Percentiles rank a stretch among this genome's conserved stretches.
phyloP scores from a whole-genome alignment of 2,888 invertebrate genomes.

The Resseliella maxima region DNA sequence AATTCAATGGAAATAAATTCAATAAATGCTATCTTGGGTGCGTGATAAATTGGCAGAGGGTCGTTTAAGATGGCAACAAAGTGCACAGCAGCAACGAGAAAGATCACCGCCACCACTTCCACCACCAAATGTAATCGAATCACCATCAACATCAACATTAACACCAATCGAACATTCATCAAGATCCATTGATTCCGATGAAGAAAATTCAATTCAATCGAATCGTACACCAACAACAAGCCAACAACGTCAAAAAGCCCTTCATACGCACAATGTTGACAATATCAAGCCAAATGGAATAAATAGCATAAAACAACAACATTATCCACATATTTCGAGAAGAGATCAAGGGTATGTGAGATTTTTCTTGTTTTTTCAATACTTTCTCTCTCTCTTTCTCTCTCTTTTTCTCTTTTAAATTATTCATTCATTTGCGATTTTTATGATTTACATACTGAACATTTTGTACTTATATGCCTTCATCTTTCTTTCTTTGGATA shows the following conservation, averaged over 20 bases:
- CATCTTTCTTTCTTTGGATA: no score
- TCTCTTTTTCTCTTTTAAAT: not conserved
- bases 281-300: not conserved
- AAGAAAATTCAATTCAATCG: not conserved
- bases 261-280: not conserved
- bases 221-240: not conserved
- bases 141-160: not conserved
- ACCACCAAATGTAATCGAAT: not conserved
- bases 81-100: slow-evolving; percentile 56
- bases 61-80: slow-evolving; percentile 66
- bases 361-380: not conserved
- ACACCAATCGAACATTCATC: not conserved
- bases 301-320: not conserved
- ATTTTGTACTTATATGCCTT: no score
- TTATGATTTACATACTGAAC: not conserved
- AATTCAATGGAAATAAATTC: slow-evolving; percentile 44
- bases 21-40: slow-evolving; percentile 67
- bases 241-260: not conserved
- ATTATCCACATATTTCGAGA: not conserved
- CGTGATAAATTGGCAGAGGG: slow-evolving; percentile 67
- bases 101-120: slow-evolving; percentile 43
- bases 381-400: not conserved
- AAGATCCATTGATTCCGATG: not conserved
- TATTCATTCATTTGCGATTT: not conserved
- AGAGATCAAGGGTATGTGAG: not conserved